These are phyloP conservation scores for Sebastes hubbsi DNA, from an alignment of 2,797 vertebrate species.

Conservation along the genomic window DNA sequence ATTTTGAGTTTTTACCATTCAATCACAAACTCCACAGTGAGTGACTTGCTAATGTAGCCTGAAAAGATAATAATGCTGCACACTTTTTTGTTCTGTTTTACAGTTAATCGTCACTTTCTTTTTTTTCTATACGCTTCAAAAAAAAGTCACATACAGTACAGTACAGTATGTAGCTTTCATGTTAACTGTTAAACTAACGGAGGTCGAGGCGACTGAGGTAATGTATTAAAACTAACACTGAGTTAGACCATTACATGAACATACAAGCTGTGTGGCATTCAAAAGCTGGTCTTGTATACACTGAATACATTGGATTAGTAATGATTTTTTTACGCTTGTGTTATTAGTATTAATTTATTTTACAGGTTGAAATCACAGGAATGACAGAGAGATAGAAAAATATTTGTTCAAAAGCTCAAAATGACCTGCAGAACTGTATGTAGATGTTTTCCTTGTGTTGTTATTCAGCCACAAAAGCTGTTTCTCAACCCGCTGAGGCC, in stretches of 20 bases:
- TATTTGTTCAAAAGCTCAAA: neutral
- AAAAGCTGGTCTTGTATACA: neutral
- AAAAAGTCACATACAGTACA: neutral
- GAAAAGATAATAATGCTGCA: no score
- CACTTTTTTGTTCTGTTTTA: no score
- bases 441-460: neutral
- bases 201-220: neutral
- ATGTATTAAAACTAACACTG: slow-evolving; percentile 1
- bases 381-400: neutral
- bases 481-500: neutral
- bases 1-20: neutral
- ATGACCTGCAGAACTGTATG: neutral
- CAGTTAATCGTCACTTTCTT: no score
- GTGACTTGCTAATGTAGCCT: neutral
- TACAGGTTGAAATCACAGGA: neutral
- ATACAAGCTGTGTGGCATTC: no score
- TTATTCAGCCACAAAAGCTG: neutral
- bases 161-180: neutral
- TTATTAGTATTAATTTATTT: neutral
- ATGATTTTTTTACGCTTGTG: neutral
- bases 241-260: neutral
- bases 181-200: neutral
- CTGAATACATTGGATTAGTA: neutral
- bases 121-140: neutral
- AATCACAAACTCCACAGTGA: neutral